These are phyloP conservation scores for Thaleichthys pacificus DNA, from an alignment of 2,797 vertebrate genomes.

Conservation along the genomic window DNA sequence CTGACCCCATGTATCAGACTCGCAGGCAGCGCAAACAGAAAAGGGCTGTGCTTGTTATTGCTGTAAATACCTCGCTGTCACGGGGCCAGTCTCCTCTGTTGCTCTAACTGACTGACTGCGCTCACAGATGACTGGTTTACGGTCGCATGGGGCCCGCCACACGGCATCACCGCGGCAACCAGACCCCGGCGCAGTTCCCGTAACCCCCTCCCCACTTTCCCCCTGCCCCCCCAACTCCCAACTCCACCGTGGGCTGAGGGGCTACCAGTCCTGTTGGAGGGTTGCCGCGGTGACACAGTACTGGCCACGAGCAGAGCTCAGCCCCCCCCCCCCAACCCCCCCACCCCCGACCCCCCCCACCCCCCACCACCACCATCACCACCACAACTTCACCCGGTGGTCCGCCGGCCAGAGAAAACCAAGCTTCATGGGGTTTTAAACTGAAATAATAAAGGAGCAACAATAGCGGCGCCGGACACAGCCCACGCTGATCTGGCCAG, in stretches of 20 bases:
- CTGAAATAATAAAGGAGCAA: slow-evolving; percentile 66
- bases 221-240: too few relatives aligned
- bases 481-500: slow-evolving; percentile 58
- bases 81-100: slow-evolving; percentile 44
- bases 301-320: slow-evolving; percentile 43
- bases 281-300: slow-evolving; percentile 45
- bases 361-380: slow-evolving; percentile 15
- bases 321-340: too few relatives aligned
- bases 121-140: slow-evolving; percentile 70
- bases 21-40: slow-evolving; percentile 67
- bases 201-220: slow-evolving; percentile 35
- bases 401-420: slow-evolving; percentile 55
- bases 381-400: slow-evolving; percentile 17
- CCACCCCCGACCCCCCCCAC: slow-evolving; percentile 19
- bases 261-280: slow-evolving; percentile 62
- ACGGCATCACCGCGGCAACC: slow-evolving; percentile 55
- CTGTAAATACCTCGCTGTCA: slow-evolving; percentile 65
- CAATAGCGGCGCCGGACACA: slow-evolving; percentile 64
- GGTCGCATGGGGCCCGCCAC: slow-evolving; percentile 44
- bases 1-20: slow-evolving; percentile 64
- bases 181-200: slow-evolving; percentile 55
- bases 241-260: too few relatives aligned
- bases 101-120: slow-evolving; percentile 37
- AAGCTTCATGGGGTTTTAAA: slow-evolving; percentile 39
- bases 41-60: slow-evolving; percentile 65